These are phyloP conservation scores for Ictalurus furcatus DNA, from an alignment of 2,113 vertebrate genomes.

Conservation along the genomic window DNA sequence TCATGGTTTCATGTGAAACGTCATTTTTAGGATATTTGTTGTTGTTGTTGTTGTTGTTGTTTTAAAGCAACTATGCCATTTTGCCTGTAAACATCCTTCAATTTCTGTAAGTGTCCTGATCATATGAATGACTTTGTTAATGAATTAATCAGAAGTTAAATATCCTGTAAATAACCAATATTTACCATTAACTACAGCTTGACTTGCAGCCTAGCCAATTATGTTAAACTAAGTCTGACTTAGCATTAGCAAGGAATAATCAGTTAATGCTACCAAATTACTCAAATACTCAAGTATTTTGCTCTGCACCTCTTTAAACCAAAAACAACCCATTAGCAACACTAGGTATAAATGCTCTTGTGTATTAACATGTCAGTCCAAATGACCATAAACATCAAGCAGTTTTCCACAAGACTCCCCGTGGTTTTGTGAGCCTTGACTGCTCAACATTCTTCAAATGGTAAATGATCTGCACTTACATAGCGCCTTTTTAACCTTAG, in stretches of 20 bases:
- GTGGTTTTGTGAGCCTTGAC: constrained; percentile 6
- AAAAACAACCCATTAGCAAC: background rate
- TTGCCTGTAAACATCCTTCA: background rate
- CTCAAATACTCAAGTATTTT: background rate
- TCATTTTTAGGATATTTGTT: background rate
- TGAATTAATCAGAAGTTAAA: background rate
- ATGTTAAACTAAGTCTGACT: background rate
- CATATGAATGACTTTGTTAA: background rate
- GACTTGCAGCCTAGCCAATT: background rate
- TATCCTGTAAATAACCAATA: background rate
- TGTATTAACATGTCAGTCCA: constrained; percentile 32
- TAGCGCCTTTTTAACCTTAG: too few species aligned
- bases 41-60: background rate
- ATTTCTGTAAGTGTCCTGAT: background rate
- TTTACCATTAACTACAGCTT: background rate
- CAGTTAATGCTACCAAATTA: background rate
- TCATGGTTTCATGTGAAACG: background rate
- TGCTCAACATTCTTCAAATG: constrained; percentile 53
- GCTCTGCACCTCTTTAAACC: background rate
- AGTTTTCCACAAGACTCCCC: background rate
- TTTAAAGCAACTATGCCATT: background rate
- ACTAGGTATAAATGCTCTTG: constrained; percentile 19
- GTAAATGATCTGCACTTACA: too few species aligned
- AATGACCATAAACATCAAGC: background rate
- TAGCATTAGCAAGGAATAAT: background rate